Evolutionary conservation across 2,888 invertebrate genomes (phyloP), one percentile per base, ranked within the genome.

Genomic region (Lottia scabra): DNA sequence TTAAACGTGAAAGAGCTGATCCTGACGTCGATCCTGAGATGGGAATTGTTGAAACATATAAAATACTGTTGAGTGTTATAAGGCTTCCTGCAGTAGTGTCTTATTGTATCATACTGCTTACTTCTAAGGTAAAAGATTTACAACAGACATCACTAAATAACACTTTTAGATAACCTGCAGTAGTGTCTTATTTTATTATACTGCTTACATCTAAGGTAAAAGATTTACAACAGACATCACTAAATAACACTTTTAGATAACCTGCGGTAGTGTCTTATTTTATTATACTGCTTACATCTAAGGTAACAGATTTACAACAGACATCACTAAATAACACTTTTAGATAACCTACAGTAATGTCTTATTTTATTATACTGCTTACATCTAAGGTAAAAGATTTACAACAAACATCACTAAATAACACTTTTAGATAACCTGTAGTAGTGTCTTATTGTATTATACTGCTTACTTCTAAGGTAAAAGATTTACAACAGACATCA

Each of bases 201-300:
- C 90, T 98, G 63, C 92, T 99, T 70, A 99, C 98, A 8, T 94
- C 94, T 63, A 98, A 98, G 93, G 96, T 96, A 84, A 90, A 38
- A 10, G 38, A 38, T 38, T 38, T 38, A 38, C 38, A 8, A 38
- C 38, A 38, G 38, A 8, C 10, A 38, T 38, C 38, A 38, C 38
- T 38, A 1, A 8, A 38, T 8, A 4, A 38, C 6, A 30, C 30
- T 30, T n/a, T n/a, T n/a, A n/a, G n/a, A n/a, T n/a, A n/a, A n/a
- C n/a, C n/a, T 30, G 30, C 5, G 2, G 30, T 30, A 30, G 30
- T 94, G 83, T 93, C 93, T 0, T 92, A 96, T 81, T 93, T 95
- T 10, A 84, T 94, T 0, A 93, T 98, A 74, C 90, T 98, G 63
- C 92, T 99, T 70, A 99, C 98, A 8, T 94, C 94, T 63, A 98